Evolutionary conservation across 2,797 vertebrate species (phyloP), one percentile per base, ranked within the genome.

Genomic region (Rhinatrema bivittatum): DNA sequence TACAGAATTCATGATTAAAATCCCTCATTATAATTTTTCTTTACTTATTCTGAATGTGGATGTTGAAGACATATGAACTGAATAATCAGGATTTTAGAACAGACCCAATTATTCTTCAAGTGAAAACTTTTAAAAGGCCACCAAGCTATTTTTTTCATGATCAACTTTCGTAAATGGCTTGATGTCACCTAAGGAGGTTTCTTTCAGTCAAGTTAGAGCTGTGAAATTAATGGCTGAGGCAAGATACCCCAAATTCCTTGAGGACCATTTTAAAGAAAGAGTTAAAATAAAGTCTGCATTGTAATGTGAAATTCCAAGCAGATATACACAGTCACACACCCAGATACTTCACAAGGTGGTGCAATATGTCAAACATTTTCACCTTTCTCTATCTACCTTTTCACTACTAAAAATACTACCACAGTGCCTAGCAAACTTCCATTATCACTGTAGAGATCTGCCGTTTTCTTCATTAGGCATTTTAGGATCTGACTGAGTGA

Each of bases 391-490:
- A 34, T 57, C 47, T 52, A 51, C 15, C 34, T 25, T 76, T 55
- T 40, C 43, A 54, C 51, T 36, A 34, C 68, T 72, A 73, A 78
- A 80, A 78, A 75, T 75, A 65, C 45, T 74, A 67, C 68, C 53
- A n/a, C n/a, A 46, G 37, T 47, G 67, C 76, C 79, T 65, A 74
- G 57, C 39, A 46, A 66, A 46, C 36, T 43, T 65, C 63, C 62
- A 62, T 68, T 66, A 68, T 64, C 70, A 42, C 72, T 57, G 70
- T 68, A 58, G 71, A 73, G 73, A 62, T 31, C 43, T 77, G 68
- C 72, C 69, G 47, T 62, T 74, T 58, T 46, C 60, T 72, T 80
- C 68, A 40, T 79, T 71, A 70, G 75, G 65, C 46, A 65, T 46
- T 64, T 53, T 54, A 47, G 62, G 53, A 42, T 61, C 72, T 74